Conservation (phyloP, 1,140 invertebrate genomes). For the Mactra quadrangularis region DNA sequence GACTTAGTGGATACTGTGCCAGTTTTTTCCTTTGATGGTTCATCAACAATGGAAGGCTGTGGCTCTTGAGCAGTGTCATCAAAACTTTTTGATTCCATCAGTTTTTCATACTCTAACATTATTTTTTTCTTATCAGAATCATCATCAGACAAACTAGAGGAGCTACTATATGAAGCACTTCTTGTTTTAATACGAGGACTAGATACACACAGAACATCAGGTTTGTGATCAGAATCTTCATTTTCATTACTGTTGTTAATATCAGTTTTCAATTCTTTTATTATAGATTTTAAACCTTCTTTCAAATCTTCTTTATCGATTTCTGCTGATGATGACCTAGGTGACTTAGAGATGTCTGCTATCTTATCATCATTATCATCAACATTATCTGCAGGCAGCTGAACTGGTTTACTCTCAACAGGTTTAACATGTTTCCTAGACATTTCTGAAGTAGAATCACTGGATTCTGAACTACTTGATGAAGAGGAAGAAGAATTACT, state of each 20-base stretch:
- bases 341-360: conserved; percentile 8
- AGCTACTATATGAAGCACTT: no score
- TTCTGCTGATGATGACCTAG: conserved; percentile 41
- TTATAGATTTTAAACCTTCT: conserved; percentile 50
- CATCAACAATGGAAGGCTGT: no score
- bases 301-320: conserved; percentile 41
- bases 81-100: neutral
- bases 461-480: conserved; percentile 3
- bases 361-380: conserved; percentile 3
- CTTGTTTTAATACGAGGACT: no score
- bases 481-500: conserved; percentile 15
- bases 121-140: neutral
- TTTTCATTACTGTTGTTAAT: conserved; percentile 27
- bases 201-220: no score
- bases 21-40: neutral
- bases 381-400: conserved; percentile 20
- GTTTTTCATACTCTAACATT: conserved; percentile 2
- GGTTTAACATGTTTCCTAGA: neutral
- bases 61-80: no score
- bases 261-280: conserved; percentile 41
- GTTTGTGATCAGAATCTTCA: neutral
- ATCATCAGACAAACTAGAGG: no score
- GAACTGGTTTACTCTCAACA: neutral
- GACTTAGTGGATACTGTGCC: neutral
- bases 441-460: neutral